Base-by-base conservation (phyloP, 2,888 invertebrate species). In the Andrena camellia region DNA sequence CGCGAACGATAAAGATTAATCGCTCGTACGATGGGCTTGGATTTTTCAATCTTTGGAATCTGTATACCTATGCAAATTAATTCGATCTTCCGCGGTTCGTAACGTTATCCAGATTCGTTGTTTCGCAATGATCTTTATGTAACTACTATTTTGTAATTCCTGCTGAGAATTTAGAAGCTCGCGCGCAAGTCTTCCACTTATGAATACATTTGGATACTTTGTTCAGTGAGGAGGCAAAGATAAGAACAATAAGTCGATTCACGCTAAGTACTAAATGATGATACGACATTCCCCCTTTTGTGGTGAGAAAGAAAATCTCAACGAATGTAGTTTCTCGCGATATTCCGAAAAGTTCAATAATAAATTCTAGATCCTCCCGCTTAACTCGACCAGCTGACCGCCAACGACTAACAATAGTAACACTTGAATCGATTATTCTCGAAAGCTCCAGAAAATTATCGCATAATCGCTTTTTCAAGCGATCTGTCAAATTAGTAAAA, bases 121-220 rank as follows among this genome's bases (percentile, higher is more conserved):
- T 88, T 87, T 87, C 87, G 84, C 86, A 87, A 87, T 77, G 79
- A 84, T 82, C 84, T 86, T 87, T 87, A 87, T 86, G 80, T 86
- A 87, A 87, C 82, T 76, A 87, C 82, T 78, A 77, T 78, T 75
- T 81, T 78, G 64, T 87, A 79, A 74, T 70, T 72, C 69, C 54
- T 62, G 50, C 64, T 48, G 69, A 76, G 29, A 82, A 72, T 35
- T 79, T 63, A 81, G 50, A 48, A 26, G 62, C 70, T 59, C 29
- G 33, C 52, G n/a, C 23, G 29, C 42, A 8, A 59, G 26, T 63
- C 54, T 29, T 35, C 33, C 13, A 60, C 48, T 66, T 13, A 60
- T 29, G 31, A 66, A 42, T 54, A 29, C 59, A 31, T n/a, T 33
- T 63, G 17, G 7, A n/a, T 10, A 23, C 7, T 5, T 20, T 33